Evolutionary conservation across 2,888 invertebrate species (phyloP), one percentile per base, ranked within the genome.

Genomic region (Athrips mouffetella): DNA sequence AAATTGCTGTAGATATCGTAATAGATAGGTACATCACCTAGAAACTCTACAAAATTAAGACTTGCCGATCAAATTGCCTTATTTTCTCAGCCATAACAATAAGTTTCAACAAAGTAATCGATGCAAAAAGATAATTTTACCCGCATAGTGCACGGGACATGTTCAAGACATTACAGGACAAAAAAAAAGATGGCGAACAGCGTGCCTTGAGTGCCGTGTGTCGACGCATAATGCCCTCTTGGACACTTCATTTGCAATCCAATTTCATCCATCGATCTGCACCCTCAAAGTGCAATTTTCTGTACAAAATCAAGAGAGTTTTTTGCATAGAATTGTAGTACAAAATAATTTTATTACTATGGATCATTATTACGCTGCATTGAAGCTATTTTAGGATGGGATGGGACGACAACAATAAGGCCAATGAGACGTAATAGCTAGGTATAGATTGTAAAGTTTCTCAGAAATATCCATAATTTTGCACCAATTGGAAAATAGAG

Each of bases 341-440:
- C 66, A 66, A 68, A 77, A 73, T 75, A 74, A 77, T 78, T 78
- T 78, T 81, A 80, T 80, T 76, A 73, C 68, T 55, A 59, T 61
- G 58, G 66, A 65, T 58, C 59, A 60, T 70, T 72, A 75, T 74
- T 70, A 73, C 61, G 62, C 62, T 58, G 55, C 63, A 37, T 37
- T 37, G 37, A 18, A 8, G 64, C 33, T 52, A 78, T 80, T 80
- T 74, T 69, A 62, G 71, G 65, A 60, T 30, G 52, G 56, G 65
- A 65, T 60, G 61, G 55, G 63, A 73, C 72, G 70, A 60, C 76
- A 73, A 73, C 69, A 74, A 70, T 74, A 59, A 65, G 52, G 54
- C 37, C 69, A 74, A 70, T 74, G 60, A 65, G 52, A 54, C 37
- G 50, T 67, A 67, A 68, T 72, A 63, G 61, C 61, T 21, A 3